Conservation (phyloP, 2,113 vertebrate species). For the Strigops habroptila region DNA sequence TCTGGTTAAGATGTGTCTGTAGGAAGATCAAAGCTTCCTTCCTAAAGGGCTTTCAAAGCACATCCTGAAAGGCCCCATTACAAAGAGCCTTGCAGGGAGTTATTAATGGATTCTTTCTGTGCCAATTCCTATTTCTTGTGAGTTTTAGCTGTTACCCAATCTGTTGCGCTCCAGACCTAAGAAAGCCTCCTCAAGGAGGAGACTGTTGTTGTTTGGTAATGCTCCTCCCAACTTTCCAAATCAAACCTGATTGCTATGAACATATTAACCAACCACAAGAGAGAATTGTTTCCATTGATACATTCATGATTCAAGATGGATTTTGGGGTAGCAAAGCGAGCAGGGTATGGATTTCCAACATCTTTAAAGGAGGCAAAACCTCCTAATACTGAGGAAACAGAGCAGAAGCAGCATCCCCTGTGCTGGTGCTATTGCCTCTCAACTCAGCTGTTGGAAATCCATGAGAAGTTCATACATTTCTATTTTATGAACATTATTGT, state of each 20-base stretch:
- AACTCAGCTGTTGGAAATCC: neutral
- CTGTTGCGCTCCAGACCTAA: neutral
- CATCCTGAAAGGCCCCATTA: neutral
- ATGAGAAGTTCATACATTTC: neutral
- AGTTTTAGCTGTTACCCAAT: neutral
- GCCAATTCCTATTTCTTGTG: neutral
- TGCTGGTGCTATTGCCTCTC: rapidly evolving
- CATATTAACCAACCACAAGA: neutral
- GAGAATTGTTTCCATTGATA: neutral
- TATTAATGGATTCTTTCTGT: neutral
- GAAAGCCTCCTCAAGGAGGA: neutral
- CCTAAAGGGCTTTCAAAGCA: neutral
- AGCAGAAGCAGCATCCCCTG: neutral
- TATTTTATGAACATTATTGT: too few species aligned
- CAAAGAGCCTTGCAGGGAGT: neutral
- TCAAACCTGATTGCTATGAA: neutral
- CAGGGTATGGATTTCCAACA: neutral
- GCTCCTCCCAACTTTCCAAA: neutral
- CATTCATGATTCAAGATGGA: neutral
- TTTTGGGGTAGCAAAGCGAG: neutral
- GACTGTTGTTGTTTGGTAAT: neutral
- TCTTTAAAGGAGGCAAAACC: neutral
- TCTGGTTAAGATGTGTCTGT: neutral
- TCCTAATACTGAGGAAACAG: neutral
- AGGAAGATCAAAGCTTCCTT: neutral